Conservation (phyloP, 2,113 vertebrate genomes). For the Grallaria varia region DNA sequence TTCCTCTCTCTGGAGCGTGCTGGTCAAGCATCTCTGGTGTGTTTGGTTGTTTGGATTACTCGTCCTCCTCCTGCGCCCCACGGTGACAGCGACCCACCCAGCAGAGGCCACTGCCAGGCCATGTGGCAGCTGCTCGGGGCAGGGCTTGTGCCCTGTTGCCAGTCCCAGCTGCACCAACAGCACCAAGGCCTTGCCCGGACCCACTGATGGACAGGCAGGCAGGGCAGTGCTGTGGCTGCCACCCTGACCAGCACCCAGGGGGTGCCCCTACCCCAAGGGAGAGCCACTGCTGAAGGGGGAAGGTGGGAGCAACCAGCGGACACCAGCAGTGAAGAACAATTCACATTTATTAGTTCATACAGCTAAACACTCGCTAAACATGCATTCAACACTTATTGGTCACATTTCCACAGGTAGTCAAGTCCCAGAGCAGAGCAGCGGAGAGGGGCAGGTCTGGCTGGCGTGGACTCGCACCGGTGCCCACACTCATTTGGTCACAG, state of each 20-base stretch:
- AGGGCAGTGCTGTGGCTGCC: not conserved
- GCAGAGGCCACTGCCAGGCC: not conserved
- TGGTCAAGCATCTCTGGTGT: not conserved
- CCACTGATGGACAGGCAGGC: not conserved
- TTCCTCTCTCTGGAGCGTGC: not conserved
- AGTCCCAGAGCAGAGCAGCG: constrained; percentile 82
- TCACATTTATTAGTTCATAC: constrained; percentile 99
- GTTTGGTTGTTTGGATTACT: not conserved
- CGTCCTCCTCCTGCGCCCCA: not conserved
- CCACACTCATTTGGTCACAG: constrained; percentile 55
- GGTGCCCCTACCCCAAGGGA: too few relatives aligned
- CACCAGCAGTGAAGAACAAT: constrained; percentile 80
- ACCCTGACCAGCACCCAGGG: accelerated
- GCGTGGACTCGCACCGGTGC: not conserved
- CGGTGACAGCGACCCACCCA: accelerated
- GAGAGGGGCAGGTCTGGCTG: not conserved
- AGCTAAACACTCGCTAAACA: constrained; percentile 96
- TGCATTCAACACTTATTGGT: constrained; percentile 95
- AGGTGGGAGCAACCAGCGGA: not conserved
- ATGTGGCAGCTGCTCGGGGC: not conserved
- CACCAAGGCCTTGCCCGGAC: not conserved
- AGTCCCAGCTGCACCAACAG: not conserved
- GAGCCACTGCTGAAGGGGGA: accelerated
- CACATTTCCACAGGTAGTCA: constrained; percentile 99
- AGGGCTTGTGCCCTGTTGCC: accelerated